Conservation (phyloP, 2,888 invertebrate species). For the Prenolepis imparis region DNA sequence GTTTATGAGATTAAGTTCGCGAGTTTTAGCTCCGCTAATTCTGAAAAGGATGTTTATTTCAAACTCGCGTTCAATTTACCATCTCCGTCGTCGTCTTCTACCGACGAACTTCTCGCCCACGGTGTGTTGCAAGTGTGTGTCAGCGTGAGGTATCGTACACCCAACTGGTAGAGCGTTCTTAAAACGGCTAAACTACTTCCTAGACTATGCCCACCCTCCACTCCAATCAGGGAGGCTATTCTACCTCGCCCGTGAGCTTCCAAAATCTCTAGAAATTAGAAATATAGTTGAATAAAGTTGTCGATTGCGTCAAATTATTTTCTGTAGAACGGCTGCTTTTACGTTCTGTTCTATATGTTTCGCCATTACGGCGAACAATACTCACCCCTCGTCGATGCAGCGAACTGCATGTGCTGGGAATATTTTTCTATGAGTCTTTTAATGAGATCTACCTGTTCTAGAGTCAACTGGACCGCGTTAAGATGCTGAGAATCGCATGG, state of each 20-base stretch:
- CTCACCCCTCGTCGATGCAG: constrained; percentile 90
- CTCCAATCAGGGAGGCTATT: constrained; percentile 95
- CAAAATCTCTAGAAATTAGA: constrained; percentile 88
- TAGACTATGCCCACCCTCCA: constrained; percentile 97
- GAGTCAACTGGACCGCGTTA: constrained; percentile 90
- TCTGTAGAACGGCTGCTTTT: neutral
- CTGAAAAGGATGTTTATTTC: constrained; percentile 36
- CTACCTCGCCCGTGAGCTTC: constrained; percentile 91
- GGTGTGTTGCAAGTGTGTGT: constrained; percentile 95
- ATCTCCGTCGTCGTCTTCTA: constrained; percentile 82
- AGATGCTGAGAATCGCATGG: constrained; percentile 90
- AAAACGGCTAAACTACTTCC: constrained; percentile 96
- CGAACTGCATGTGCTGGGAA: constrained; percentile 89
- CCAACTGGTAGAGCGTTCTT: constrained; percentile 95
- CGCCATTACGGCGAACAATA: constrained; percentile 21
- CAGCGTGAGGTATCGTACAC: constrained; percentile 94
- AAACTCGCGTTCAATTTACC: constrained; percentile 72
- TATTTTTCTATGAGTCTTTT: constrained; percentile 91
- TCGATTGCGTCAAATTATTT: neutral
- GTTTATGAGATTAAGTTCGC: constrained; percentile 10
- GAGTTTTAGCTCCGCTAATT: constrained; percentile 9
- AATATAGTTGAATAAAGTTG: constrained; percentile 17
- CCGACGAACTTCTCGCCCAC: constrained; percentile 88
- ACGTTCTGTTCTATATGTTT: neutral
- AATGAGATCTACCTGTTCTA: constrained; percentile 92